phyloP scores from a whole-genome alignment of 1,140 invertebrate species.

The Orius insidiosus region DNA sequence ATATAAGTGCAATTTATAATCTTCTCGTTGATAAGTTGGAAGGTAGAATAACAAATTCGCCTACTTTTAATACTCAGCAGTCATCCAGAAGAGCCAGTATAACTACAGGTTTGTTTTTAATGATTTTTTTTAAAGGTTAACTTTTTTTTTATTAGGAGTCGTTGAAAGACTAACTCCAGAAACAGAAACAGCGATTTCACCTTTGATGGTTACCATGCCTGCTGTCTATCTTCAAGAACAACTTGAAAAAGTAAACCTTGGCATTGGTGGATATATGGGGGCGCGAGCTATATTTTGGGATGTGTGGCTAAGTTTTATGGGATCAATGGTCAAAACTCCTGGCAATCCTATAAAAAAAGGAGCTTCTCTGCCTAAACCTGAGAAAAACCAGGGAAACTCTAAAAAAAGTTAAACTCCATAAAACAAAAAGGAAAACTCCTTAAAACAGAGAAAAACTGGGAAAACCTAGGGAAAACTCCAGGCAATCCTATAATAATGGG shows the following conservation, averaged over 20 bases:
- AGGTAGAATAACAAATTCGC: constrained; percentile 26
- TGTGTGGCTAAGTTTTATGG: too few species aligned
- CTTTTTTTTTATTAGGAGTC: constrained; percentile 20
- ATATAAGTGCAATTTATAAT: constrained; percentile 93
- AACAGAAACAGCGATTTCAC: constrained; percentile 21
- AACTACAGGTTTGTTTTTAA: constrained; percentile 35
- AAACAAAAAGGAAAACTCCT: too few species aligned
- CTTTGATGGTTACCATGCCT: constrained; percentile 38
- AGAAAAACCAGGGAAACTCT: too few species aligned
- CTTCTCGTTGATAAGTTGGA: constrained; percentile 67
- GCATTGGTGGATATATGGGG: too few species aligned
- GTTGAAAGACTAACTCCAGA: constrained; percentile 25
- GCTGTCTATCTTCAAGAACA: constrained; percentile 39
- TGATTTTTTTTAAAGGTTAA: constrained; percentile 8
- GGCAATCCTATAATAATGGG: too few species aligned
- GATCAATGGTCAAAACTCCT: too few species aligned
- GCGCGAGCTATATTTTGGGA: too few species aligned
- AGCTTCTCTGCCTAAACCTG: too few species aligned
- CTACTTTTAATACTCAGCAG: constrained; percentile 15
- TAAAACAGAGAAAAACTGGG: too few species aligned
- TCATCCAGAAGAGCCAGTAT: constrained; percentile 38
- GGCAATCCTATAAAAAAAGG: too few species aligned
- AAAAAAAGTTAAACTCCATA: too few species aligned
- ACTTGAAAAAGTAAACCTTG: constrained; percentile 48
- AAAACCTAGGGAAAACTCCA: too few species aligned